Evolutionary conservation across 2,113 vertebrate species (phyloP), one percentile per base, ranked within the genome.

Genomic region (Myocastor coypus): DNA sequence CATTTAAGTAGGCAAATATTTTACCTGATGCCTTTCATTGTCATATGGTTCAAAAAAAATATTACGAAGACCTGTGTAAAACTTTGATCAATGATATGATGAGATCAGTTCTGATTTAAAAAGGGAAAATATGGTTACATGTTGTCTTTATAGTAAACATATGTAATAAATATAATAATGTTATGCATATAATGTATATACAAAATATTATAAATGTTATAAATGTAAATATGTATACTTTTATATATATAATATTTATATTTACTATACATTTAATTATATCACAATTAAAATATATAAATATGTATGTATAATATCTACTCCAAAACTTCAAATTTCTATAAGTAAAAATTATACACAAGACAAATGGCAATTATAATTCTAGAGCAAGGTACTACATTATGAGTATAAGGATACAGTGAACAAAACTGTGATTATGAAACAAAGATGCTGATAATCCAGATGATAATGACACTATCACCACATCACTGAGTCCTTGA

Each of bases 81-180:
- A 78, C 1, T 57, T 92, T 75, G 5, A 88, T 66, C 2, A n/a
- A 26, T 85, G 40, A 85, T 55, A 8, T n/a, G 30, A 90, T 5
- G 46, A 81, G 1, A 78, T 83, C 3, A 92, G 83, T 75, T 95
- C 26, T 50, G 0, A 75, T 88, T 90, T 78, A 71, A 95, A 96
- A 82, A 0, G 7, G 19, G 7, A 69, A n/a, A 83, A 75, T 82
- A 22, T 77, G 66, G 17, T 50, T 91, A 13, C 12, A 2, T 26
- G 71, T 46, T 68, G 77, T 11, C n/a, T 81, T 77, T 87, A 52
- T 75, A 75, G 55, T 50, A 0, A 50, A 50, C 6, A 78, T 69
- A 46, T 66, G 24, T 17, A 46, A 24, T 46, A 46, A 46, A 26
- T 75, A 42, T 68, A 73, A 50, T 50, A 50, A 10, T 50, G n/a